A percentile compares a stretch with the other conserved stretches of the same genome.
phyloP scores from a whole-genome alignment of 23 tunicate genomes.

The Halocynthia aurantium region DNA sequence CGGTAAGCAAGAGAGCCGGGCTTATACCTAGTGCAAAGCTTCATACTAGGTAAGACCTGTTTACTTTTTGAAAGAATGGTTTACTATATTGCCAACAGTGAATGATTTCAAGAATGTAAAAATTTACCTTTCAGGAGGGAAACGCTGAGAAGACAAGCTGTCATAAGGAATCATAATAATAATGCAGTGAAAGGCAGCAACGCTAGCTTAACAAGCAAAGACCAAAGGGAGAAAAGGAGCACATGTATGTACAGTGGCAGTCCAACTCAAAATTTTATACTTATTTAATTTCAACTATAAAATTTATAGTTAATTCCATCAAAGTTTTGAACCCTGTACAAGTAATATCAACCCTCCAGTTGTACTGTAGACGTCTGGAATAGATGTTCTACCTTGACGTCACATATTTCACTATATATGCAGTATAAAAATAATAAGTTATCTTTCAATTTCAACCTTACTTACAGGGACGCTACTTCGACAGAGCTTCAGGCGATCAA shows the following conservation, averaged over 20 bases:
- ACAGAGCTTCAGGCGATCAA: conserved; percentile 45
- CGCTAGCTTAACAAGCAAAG: conserved; percentile 44
- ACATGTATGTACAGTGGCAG: conserved; percentile 35
- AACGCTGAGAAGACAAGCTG: conserved; percentile 40
- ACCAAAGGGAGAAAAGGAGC: conserved; percentile 19
- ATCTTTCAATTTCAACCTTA: neutral
- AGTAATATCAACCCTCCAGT: too few species aligned
- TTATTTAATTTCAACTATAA: neutral
- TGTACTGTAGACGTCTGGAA: too few species aligned
- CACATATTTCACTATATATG: too few species aligned
- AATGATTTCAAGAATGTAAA: neutral
- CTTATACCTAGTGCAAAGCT: conserved; percentile 64
- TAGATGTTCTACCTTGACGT: neutral
- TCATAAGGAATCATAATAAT: conserved; percentile 10
- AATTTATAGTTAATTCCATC: neutral
- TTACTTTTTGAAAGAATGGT: neutral
- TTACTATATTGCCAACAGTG: conserved; percentile 1
- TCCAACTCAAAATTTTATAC: neutral
- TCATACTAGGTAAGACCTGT: conserved; percentile 29
- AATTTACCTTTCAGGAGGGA: conserved; percentile 45
- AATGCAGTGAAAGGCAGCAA: conserved; percentile 67
- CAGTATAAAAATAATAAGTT: neutral
- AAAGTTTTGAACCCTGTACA: too few species aligned
- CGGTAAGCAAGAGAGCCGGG: conserved; percentile 37
- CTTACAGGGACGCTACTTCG: conserved; percentile 51